Base-by-base conservation (phyloP, 2,888 invertebrate genomes). In the Adelphocoris suturalis region DNA sequence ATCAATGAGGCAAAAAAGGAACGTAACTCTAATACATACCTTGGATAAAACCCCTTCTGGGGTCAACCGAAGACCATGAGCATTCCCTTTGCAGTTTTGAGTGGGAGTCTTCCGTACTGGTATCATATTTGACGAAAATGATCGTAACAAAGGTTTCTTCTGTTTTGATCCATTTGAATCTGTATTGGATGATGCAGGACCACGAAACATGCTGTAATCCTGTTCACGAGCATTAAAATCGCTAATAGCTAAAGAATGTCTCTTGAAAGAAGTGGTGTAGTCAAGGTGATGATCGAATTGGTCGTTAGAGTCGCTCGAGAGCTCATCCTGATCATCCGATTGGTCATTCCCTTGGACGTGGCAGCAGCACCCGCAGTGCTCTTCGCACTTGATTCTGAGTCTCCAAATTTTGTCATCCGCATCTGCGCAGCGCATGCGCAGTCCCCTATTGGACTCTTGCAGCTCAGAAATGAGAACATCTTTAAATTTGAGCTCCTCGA, bases 321-420 rank as follows among this genome's bases (percentile, higher is more conserved):
- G 9, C 12, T 52, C 23, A 55, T 48, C 82, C 9, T 68, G 23
- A 19, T 52, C 52, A 23, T 19, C 82, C 1, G 19, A 19, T 27
- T 68, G 68, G n/a, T 19, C 19, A 11, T 7, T 28, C 16, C 14
- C 55, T 57, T 55, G 23, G n/a, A 37, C 68, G 11, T 19, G 19
- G 14, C 47, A 55, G 82, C 91, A 91, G 75, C 91, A 91, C 23
- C 85, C 88, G 52, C 91, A 91, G 84, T 90, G 90, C 16, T 81
- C 48, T 86, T 90, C 90, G 84, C 90, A 89, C 61, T 90, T 90
- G 9, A 91, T 19, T 14, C 91, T 81, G n/a, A 91, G 75, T 46
- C 89, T 88, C 28, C 84, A 90, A 52, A 91, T 91, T 89, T 90
- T 90, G 78, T 90, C 88, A 68, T 91, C 88, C 5, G 91, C 91